Conservation (phyloP, 2,113 vertebrate genomes). For the Epinephelus cyanopodus region DNA sequence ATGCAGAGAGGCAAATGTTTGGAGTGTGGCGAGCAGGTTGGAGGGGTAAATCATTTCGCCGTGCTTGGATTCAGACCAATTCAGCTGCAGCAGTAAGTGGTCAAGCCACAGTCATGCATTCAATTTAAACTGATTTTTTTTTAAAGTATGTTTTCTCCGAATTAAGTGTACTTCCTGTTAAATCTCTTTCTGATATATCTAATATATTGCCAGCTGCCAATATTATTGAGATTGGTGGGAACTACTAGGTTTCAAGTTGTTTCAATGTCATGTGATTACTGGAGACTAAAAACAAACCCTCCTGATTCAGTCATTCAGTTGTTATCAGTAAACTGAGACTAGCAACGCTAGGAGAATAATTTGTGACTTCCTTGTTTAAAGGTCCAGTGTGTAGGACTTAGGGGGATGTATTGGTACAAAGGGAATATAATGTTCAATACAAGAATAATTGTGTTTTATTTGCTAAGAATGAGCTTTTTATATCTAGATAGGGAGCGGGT, state of each 20-base stretch:
- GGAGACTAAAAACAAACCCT: neutral
- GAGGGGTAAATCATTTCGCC: slow-evolving; percentile 60
- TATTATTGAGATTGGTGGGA: neutral
- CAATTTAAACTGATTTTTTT: no score
- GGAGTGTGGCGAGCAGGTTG: slow-evolving; percentile 80
- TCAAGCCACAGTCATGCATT: no score
- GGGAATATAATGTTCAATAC: no score
- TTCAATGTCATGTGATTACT: no score
- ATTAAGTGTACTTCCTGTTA: neutral
- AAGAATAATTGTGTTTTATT: no score
- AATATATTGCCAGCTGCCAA: neutral
- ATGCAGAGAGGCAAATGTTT: slow-evolving; percentile 73
- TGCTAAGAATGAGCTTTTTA: no score
- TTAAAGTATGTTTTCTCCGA: neutral
- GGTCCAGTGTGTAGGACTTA: no score
- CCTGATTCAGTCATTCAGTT: neutral
- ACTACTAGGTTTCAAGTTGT: neutral
- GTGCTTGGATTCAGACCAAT: neutral
- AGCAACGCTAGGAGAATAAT: neutral
- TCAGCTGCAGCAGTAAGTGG: slow-evolving; percentile 41
- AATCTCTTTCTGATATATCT: no score
- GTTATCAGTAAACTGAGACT: neutral
- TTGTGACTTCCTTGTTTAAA: neutral
- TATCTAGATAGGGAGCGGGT: no score
- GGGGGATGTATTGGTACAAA: no score